phyloP scores from a whole-genome alignment of 2,888 invertebrate species.

The Cartodere bifasciata region DNA sequence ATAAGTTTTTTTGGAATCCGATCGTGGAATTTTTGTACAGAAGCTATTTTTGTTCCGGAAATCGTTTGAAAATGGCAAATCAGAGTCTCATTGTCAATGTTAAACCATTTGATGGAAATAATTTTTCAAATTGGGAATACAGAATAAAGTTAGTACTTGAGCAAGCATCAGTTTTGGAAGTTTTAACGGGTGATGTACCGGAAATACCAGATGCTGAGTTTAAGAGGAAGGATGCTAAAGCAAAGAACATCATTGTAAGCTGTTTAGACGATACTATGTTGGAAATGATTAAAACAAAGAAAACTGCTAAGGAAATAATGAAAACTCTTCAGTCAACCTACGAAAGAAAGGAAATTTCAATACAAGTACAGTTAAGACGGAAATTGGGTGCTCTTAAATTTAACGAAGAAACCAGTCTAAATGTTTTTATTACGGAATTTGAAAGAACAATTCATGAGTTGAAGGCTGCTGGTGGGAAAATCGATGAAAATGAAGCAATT shows the following conservation, averaged over 20 bases:
- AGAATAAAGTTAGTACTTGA: conserved; percentile 5
- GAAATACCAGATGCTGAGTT: conserved; percentile 4
- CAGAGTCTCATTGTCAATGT: conserved; percentile 1
- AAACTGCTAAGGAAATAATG: conserved; percentile 16
- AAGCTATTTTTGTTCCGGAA: too few relatives aligned
- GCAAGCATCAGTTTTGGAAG: conserved; percentile 2
- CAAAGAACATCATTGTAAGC: conserved; percentile 14
- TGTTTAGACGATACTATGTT: conserved; percentile 14
- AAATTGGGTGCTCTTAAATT: conserved; percentile 12
- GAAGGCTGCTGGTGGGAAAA: conserved; percentile 9
- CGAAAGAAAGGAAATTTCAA: conserved; percentile 9
- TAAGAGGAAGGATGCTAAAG: conserved; percentile 5
- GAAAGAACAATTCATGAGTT: conserved; percentile 11
- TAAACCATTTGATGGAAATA: conserved; percentile 8
- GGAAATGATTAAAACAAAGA: conserved; percentile 15
- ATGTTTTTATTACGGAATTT: conserved; percentile 12
- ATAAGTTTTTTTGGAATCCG: too few relatives aligned
- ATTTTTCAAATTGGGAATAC: conserved; percentile 11
- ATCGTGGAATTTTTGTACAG: too few relatives aligned
- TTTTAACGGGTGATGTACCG: conserved; percentile 4
- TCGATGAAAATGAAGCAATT: conserved; percentile 10
- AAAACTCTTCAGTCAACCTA: conserved; percentile 10
- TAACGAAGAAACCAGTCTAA: conserved; percentile 7
- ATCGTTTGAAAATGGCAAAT: too few relatives aligned
- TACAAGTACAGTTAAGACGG: conserved; percentile 10